These are phyloP conservation scores for Himalopsyche phryganea DNA, from an alignment of 1,140 invertebrate genomes.

Conservation along the genomic window DNA sequence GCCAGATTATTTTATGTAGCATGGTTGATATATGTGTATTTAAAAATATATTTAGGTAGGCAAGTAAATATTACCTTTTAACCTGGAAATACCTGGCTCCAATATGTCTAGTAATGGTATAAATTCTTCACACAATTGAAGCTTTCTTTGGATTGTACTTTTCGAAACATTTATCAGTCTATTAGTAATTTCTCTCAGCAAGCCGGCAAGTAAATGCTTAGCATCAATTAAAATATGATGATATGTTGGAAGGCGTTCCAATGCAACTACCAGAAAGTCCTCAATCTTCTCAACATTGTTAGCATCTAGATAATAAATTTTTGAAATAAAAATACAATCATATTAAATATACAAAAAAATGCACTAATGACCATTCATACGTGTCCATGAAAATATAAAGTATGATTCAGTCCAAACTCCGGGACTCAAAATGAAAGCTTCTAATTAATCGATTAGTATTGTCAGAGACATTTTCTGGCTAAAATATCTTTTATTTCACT, in stretches of 20 bases:
- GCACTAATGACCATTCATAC: too few species aligned
- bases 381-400: too few species aligned
- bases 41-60: too few species aligned
- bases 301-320: constrained; percentile 32
- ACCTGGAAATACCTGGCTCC: constrained; percentile 70
- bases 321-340: not conserved
- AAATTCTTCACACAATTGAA: constrained; percentile 63
- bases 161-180: constrained; percentile 51
- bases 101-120: constrained; percentile 61
- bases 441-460: too few species aligned
- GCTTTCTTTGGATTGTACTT: constrained; percentile 59
- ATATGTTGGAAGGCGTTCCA: constrained; percentile 57
- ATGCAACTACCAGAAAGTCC: constrained; percentile 56
- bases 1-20: too few species aligned
- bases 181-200: constrained; percentile 55
- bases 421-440: too few species aligned
- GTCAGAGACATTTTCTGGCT: too few species aligned
- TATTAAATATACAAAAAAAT: too few species aligned
- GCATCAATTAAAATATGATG: constrained; percentile 63
- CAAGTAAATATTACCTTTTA: constrained; percentile 57
- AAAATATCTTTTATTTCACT: too few species aligned
- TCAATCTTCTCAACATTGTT: constrained; percentile 47
- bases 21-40: too few species aligned
- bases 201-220: constrained; percentile 63
- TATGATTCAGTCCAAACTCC: too few species aligned